Conservation (phyloP, 2,797 vertebrate genomes). For the Darevskia nairensis region DNA sequence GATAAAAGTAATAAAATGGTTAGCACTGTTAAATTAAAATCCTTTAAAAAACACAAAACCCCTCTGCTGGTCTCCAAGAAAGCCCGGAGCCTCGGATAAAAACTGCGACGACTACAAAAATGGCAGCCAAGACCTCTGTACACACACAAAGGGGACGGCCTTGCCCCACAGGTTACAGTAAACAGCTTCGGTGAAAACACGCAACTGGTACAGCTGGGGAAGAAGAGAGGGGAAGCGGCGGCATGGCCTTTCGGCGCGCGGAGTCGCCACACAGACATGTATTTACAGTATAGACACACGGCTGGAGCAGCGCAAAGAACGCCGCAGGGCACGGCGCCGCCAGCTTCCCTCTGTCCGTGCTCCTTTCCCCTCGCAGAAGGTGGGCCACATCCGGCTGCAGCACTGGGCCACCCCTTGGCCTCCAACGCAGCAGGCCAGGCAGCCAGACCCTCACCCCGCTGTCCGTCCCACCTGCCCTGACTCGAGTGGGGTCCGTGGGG, state of each 20-base stretch:
- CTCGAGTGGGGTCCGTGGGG: slow-evolving; percentile 13
- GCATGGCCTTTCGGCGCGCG: slow-evolving; percentile 7
- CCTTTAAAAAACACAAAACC: slow-evolving; percentile 67
- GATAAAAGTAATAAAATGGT: slow-evolving; percentile 81
- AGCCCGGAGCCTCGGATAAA: slow-evolving; percentile 54
- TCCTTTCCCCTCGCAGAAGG: not conserved
- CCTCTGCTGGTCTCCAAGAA: slow-evolving; percentile 55
- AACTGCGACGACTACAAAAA: slow-evolving; percentile 71
- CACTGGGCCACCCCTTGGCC: not conserved
- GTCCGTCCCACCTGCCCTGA: not conserved
- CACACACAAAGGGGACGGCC: slow-evolving; percentile 52
- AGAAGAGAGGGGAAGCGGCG: not conserved
- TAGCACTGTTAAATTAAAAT: slow-evolving; percentile 83
- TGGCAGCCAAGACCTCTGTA: slow-evolving; percentile 70
- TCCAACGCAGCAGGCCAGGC: not conserved
- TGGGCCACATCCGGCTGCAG: not conserved
- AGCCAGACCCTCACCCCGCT: not conserved
- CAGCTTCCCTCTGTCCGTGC: not conserved
- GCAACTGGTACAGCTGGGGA: slow-evolving; percentile 27
- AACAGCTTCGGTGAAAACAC: slow-evolving; percentile 19
- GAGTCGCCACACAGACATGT: slow-evolving; percentile 19
- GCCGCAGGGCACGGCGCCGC: not conserved
- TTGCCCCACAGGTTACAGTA: not conserved
- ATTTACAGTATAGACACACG: slow-evolving; percentile 56
- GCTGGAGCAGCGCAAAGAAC: slow-evolving; percentile 3